Percentiles rank a stretch among this genome's conserved stretches.
phyloP scores from a whole-genome alignment of 2,888 invertebrate species.

The Schizaphis graminum region DNA sequence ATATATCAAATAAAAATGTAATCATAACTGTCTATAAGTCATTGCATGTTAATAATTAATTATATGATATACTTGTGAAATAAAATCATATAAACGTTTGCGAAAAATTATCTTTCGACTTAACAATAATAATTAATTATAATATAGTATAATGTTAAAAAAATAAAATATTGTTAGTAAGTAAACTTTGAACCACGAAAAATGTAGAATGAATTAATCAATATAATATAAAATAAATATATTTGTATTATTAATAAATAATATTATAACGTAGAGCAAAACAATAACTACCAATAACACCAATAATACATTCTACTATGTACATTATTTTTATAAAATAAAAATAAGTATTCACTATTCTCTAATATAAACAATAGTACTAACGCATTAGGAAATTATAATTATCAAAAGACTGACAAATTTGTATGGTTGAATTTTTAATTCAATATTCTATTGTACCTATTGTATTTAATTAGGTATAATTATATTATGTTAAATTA shows the following conservation, averaged over 20 bases:
- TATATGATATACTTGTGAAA: neutral
- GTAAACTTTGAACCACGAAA: neutral
- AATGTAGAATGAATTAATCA: neutral
- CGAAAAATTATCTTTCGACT: neutral
- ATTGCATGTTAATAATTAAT: neutral
- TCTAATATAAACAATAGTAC: neutral
- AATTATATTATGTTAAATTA: neutral
- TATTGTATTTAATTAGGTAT: neutral
- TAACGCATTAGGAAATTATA: neutral
- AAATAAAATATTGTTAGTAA: neutral
- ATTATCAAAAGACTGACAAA: neutral
- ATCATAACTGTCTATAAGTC: too few relatives aligned
- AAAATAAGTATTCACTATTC: neutral
- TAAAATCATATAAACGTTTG: neutral
- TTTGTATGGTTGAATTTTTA: neutral
- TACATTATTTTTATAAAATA: neutral
- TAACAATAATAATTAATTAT: neutral
- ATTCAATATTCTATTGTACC: neutral
- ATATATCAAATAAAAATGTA: neutral
- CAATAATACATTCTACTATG: neutral
- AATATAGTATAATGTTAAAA: neutral
- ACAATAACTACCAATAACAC: neutral
- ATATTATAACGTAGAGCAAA: neutral
- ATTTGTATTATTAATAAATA: neutral
- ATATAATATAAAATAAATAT: neutral